A percentile compares a stretch with the other conserved stretches of the same genome.
Conservation (phyloP, 2,113 vertebrate genomes). For the Peromyscus maniculatus region DNA sequence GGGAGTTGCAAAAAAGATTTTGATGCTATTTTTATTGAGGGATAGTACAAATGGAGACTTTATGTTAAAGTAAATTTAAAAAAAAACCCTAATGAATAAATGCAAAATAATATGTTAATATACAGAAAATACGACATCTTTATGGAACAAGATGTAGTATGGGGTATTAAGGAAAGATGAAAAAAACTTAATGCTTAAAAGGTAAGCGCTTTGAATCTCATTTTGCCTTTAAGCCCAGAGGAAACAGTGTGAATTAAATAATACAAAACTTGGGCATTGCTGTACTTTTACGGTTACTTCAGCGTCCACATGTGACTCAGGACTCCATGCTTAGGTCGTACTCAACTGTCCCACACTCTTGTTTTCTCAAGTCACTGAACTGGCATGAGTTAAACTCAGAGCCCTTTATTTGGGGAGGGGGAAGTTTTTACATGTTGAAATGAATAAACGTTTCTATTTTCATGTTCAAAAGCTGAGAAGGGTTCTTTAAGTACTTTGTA, state of each 20-base stretch:
- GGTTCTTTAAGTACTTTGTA: slow-evolving; percentile 62
- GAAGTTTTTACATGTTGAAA: slow-evolving; percentile 50
- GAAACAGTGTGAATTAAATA: slow-evolving; percentile 47
- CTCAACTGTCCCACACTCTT: neutral
- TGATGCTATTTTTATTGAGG: slow-evolving; percentile 74
- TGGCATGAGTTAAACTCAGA: slow-evolving; percentile 52
- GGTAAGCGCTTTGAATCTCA: slow-evolving; percentile 67
- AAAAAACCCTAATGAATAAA: slow-evolving; percentile 67
- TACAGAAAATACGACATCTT: slow-evolving; percentile 44
- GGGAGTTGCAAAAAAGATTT: slow-evolving; percentile 64
- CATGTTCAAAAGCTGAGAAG: slow-evolving; percentile 53
- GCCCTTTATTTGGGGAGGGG: neutral
- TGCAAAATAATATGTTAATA: slow-evolving; percentile 58
- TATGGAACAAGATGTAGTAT: slow-evolving; percentile 28
- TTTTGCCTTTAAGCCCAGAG: slow-evolving; percentile 55
- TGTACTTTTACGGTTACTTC: slow-evolving; percentile 14
- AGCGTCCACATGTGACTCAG: neutral
- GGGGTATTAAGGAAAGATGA: slow-evolving; percentile 31
- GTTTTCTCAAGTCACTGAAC: neutral
- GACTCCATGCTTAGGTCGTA: neutral
- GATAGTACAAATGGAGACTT: slow-evolving; percentile 57
- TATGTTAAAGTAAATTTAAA: slow-evolving; percentile 63
- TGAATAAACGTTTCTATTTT: slow-evolving; percentile 53
- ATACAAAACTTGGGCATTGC: slow-evolving; percentile 35
- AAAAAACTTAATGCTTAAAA: slow-evolving; percentile 66